These are phyloP conservation scores for Melieria omissa DNA, from an alignment of 2,888 invertebrate genomes.

Conservation along the genomic window DNA sequence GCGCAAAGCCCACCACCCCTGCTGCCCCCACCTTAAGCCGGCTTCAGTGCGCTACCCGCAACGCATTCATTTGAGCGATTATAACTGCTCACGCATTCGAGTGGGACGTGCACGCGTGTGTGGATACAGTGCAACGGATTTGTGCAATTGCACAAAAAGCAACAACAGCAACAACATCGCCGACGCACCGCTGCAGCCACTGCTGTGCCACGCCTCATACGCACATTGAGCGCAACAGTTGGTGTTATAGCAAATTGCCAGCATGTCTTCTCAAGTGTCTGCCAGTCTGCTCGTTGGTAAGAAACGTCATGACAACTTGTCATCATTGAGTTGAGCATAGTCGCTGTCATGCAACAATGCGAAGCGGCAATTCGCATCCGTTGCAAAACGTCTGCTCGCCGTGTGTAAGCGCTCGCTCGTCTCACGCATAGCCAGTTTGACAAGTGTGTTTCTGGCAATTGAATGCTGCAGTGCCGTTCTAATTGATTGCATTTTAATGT, in stretches of 20 bases:
- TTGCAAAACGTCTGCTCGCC: too few species aligned
- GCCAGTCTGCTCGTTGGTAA: slow-evolving; percentile 56
- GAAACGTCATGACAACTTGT: slow-evolving; percentile 26
- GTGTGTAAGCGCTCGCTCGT: not conserved
- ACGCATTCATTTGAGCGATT: not conserved
- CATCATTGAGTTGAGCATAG: not conserved
- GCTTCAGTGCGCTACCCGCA: too few species aligned
- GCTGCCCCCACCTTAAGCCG: too few species aligned
- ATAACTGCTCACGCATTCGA: not conserved
- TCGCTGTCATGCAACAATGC: not conserved
- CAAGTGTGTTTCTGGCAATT: slow-evolving; percentile 19
- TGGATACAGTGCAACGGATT: not conserved
- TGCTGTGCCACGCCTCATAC: not conserved
- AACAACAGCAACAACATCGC: not conserved
- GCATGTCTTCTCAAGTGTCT: slow-evolving; percentile 61
- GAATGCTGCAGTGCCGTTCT: slow-evolving; percentile 25
- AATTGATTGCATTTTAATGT: slow-evolving; percentile 24
- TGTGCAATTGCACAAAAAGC: slow-evolving; percentile 4
- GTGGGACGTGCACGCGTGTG: slow-evolving; percentile 14
- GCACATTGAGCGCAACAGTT: too few species aligned
- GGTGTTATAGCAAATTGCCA: slow-evolving; percentile 3
- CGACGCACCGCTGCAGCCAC: not conserved
- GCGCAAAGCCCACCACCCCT: not conserved
- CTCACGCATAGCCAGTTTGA: not conserved
- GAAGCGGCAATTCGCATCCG: not conserved